phyloP scores from a whole-genome alignment of 1,140 invertebrate genomes.

The Leptoteleia sp. region DNA sequence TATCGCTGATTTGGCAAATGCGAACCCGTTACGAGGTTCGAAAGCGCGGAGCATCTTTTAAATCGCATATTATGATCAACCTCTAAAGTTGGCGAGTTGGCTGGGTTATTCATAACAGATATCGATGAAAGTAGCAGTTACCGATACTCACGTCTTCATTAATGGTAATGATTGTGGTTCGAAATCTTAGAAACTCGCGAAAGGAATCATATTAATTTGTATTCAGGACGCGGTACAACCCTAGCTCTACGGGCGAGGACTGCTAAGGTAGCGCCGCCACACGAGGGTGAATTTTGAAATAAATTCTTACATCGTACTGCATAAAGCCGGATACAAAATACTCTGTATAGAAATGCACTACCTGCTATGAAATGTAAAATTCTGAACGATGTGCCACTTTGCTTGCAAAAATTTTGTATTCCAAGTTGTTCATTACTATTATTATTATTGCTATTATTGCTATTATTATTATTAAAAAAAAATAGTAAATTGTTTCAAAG shows the following conservation, averaged over 20 bases:
- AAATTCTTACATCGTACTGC: slow-evolving; percentile 67
- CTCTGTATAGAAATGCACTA: slow-evolving; percentile 30
- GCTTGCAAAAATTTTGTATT: slow-evolving; percentile 22
- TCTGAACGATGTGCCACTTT: slow-evolving; percentile 37
- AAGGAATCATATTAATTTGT: slow-evolving; percentile 76
- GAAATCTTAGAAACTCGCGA: slow-evolving; percentile 68
- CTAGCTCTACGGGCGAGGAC: slow-evolving; percentile 33
- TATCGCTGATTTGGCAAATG: slow-evolving; percentile 1
- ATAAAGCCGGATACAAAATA: slow-evolving; percentile 41
- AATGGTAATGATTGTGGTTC: slow-evolving; percentile 76
- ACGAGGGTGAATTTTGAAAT: slow-evolving; percentile 71
- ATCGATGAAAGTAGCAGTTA: slow-evolving; percentile 46
- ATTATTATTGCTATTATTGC: too few species aligned
- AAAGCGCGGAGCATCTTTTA: slow-evolving; percentile 39
- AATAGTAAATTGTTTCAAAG: too few species aligned
- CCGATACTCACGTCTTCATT: slow-evolving; percentile 73
- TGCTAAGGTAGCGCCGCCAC: slow-evolving; percentile 30
- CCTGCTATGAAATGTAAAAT: slow-evolving; percentile 60
- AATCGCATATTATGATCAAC: slow-evolving; percentile 70
- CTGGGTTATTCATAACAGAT: slow-evolving; percentile 63
- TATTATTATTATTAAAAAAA: too few species aligned
- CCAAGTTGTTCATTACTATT: slow-evolving; percentile 27
- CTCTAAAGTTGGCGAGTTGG: slow-evolving; percentile 57
- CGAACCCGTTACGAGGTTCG: slow-evolving; percentile 25
- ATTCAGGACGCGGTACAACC: slow-evolving; percentile 71